Evolutionary conservation across 2,797 vertebrate genomes (phyloP), one percentile per base, ranked within the genome.

Genomic region (Gouania willdenowi): DNA sequence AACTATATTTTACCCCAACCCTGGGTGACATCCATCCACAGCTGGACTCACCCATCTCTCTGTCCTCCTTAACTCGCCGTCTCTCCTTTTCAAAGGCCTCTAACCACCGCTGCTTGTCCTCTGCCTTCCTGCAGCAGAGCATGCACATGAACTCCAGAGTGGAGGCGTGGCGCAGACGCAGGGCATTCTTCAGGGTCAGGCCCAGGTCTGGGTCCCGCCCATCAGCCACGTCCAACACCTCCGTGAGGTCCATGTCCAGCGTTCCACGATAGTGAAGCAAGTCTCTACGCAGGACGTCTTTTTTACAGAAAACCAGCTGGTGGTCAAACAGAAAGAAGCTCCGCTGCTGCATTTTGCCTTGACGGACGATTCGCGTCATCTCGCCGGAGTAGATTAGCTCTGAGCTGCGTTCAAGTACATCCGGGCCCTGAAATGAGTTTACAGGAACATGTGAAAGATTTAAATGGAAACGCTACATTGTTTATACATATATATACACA

Each of bases 291-390:
- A 99, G 84, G 29, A 98, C 77, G 36, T 98, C 96, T 66, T 98
- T 98, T 75, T 97, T 98, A 71, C 95, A 98, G 77, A 92, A 93
- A 22, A 98, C 90, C 49, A 99, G 75, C 73, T 99, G 97, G 77
- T 99, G 97, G 86, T 99, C 97, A 21, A 99, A 99, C 32, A 99
- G 89, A 81, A 99, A 99, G 86, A 93, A 97, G 39, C 87, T 93
- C 71, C 97, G 94, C 71, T 97, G 97, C 67, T 98, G 97, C 59
- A 88, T 93, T 82, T 91, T 95, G 49, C 95, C 92, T 26, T 94
- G 92, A 41, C 87, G 90, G 8, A 92, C 79, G 37, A 93, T 43
- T 43, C 86, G 92, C 22, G 88, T 93, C 75, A 99, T 74, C 48
- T 98, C 97, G 4, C 95, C 97, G 0, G 94, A 96, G 68, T 98